These are phyloP conservation scores for Ovis canadensis DNA, from an alignment of 2,113 vertebrate genomes.

Conservation along the genomic window DNA sequence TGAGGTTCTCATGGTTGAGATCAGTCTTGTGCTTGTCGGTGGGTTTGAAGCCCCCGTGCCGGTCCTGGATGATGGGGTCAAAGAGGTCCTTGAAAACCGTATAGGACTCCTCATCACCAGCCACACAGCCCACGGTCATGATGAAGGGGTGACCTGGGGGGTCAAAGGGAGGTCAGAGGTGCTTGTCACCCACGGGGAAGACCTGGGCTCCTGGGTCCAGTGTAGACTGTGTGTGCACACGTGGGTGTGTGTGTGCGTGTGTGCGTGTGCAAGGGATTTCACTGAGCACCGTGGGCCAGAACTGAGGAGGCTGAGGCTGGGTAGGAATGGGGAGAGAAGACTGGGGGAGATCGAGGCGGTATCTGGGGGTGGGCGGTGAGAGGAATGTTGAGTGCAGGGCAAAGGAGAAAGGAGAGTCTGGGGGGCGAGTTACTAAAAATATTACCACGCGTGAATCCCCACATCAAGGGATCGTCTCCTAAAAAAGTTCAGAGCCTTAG, in stretches of 20 bases:
- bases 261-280: background rate
- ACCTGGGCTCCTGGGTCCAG: background rate
- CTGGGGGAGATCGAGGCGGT: background rate
- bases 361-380: rapidly evolving
- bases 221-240: too few species aligned
- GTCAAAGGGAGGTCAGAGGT: background rate
- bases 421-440: background rate
- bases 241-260: rapidly evolving
- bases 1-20: slow-evolving; percentile 95
- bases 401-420: background rate
- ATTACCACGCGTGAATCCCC: background rate
- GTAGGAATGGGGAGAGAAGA: background rate
- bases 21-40: slow-evolving; percentile 94
- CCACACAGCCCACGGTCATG: slow-evolving; percentile 95
- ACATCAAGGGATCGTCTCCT: background rate
- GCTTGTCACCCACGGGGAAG: rapidly evolving
- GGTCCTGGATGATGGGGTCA: slow-evolving; percentile 92
- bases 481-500: background rate
- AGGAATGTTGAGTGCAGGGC: rapidly evolving
- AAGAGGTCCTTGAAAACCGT: slow-evolving; percentile 90
- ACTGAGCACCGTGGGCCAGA: background rate
- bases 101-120: slow-evolving; percentile 93
- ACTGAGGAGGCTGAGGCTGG: background rate
- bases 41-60: slow-evolving; percentile 92
- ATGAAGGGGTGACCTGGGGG: slow-evolving; percentile 91